Evolutionary conservation across 1,140 invertebrate genomes (phyloP).

Genomic region (Andricus grossulariae): DNA sequence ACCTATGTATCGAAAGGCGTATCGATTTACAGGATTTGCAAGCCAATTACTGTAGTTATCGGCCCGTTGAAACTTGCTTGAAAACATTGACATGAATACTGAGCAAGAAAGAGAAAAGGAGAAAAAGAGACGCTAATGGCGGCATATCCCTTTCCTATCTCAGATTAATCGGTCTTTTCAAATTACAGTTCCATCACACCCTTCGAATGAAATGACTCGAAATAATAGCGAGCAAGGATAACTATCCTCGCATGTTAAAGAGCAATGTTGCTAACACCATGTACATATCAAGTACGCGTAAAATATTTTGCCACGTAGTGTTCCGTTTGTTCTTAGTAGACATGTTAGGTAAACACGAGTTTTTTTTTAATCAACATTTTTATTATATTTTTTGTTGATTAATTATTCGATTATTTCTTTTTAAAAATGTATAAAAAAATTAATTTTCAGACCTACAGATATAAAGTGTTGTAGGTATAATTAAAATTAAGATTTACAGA

Average conservation of each 20-base stretch:
- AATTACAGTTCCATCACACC: slow-evolving; percentile 69
- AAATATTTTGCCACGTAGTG: slow-evolving; percentile 11
- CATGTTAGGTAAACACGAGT: neutral
- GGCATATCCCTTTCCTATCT: slow-evolving; percentile 60
- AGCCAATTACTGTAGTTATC: neutral
- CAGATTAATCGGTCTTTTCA: slow-evolving; percentile 62
- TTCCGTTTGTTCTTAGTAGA: neutral
- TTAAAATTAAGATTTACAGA: too few species aligned
- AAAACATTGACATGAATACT: neutral
- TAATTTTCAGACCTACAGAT: neutral
- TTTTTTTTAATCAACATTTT: neutral
- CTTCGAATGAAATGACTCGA: slow-evolving; percentile 67
- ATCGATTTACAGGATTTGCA: slow-evolving; percentile 10
- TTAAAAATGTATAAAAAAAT: too few species aligned
- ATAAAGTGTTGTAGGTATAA: too few species aligned
- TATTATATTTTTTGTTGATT: neutral
- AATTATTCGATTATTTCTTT: too few species aligned
- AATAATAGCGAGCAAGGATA: slow-evolving; percentile 68
- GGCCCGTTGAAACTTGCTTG: neutral
- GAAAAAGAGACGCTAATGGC: slow-evolving; percentile 54
- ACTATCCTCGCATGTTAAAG: slow-evolving; percentile 69
- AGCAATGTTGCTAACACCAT: slow-evolving; percentile 60
- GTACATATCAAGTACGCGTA: slow-evolving; percentile 45
- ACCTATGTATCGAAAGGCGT: slow-evolving; percentile 4
- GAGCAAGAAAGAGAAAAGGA: slow-evolving; percentile 11